Conservation (phyloP, 2,888 invertebrate species). For the Pseudanteris insignis region DNA sequence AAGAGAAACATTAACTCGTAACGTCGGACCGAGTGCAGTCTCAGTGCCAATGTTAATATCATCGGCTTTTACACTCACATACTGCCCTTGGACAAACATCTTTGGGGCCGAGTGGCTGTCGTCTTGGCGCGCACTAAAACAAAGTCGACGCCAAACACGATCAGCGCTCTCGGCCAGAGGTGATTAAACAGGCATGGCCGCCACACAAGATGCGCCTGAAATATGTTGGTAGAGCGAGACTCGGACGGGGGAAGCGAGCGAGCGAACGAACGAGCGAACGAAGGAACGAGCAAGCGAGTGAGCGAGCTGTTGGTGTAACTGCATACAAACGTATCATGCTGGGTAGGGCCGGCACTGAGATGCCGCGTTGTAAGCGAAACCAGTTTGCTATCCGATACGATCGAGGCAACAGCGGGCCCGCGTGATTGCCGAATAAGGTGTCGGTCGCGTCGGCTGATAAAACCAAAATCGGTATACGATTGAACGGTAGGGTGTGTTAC, state of each 20-base stretch:
- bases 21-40: neutral
- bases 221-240: neutral
- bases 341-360: constrained; percentile 66
- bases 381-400: constrained; percentile 67
- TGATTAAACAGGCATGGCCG: no score
- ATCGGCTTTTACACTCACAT: constrained; percentile 8
- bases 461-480: constrained; percentile 20
- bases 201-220: no score
- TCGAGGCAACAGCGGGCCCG: constrained; percentile 63
- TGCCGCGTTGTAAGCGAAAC: constrained; percentile 66
- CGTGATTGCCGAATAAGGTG: constrained; percentile 48
- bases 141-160: constrained; percentile 29
- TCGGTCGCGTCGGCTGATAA: constrained; percentile 30
- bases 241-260: constrained; percentile 30
- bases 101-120: constrained; percentile 5
- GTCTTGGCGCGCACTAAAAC: constrained; percentile 15
- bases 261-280: constrained; percentile 17
- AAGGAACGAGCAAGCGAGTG: constrained; percentile 42
- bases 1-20: no score
- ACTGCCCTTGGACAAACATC: constrained; percentile 9
- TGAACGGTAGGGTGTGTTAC: neutral
- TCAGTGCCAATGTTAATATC: constrained; percentile 18
- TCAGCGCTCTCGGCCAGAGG: constrained; percentile 46
- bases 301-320: constrained; percentile 57
- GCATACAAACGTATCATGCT: constrained; percentile 65